Base-by-base conservation (phyloP, 2,888 invertebrate species). In the Sussaba pulchella region DNA sequence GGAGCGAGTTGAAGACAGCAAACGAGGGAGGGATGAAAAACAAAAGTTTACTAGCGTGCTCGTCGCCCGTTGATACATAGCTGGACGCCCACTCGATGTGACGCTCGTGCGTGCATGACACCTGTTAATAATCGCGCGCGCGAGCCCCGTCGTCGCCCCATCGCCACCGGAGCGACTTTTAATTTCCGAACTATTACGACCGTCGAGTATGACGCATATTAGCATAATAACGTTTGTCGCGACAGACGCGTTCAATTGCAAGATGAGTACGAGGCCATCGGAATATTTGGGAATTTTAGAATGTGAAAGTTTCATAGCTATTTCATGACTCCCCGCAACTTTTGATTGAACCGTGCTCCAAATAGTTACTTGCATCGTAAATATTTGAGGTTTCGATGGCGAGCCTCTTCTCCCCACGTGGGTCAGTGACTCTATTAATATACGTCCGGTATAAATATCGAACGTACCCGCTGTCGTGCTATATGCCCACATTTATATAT, bases 101-200 rank as follows among this genome's bases (percentile, higher is more conserved):
- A 50, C 64, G 64, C 64, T 70, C 69, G 64, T 70, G 73, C 77
- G 57, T 66, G 57, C 69, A 21, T 50, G 81, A 81, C 81, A 81
- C 81, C 81, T 81, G 81, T 77, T 81, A 81, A 81, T 81, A 81
- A 81, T 81, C 69, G 73, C 24, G 52, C 54, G 41, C 67, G 47
- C 69, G 63, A 50, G 50, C 73, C 59, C 47, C 50, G 63, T 61
- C 67, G 67, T 59, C 61, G 63, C 9, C 26, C 17, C 47, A 24
- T 36, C 2, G 12, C 43, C 31, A 5, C 4, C 6, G 31, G 47
- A 24, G 71, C 14, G 69, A 70, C 66, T 81, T 74, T 76, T 73
- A 54, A 73, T 72, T 77, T 81, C 41, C 57, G 54, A 57, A 36
- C 41, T 45, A 17, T 59, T 31, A 57, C 69, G 12, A 19, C 41